These are phyloP conservation scores for Rhimphoctona megacephalus DNA, from an alignment of 2,888 invertebrate genomes.

Conservation along the genomic window DNA sequence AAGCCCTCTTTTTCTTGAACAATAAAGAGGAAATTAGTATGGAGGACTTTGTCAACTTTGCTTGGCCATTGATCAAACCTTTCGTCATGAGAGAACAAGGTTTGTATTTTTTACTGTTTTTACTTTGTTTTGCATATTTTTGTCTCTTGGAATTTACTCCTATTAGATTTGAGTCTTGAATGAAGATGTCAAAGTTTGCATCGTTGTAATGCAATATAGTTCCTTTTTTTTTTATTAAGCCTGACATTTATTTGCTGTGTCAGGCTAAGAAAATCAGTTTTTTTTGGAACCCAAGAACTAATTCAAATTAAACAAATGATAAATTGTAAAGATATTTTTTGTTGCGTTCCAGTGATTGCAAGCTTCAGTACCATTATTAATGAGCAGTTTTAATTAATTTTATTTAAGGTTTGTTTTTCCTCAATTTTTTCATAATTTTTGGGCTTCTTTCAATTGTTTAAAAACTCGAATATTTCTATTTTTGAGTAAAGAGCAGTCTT, in stretches of 20 bases:
- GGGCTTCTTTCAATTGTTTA: background rate
- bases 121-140: background rate
- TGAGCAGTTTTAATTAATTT: background rate
- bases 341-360: background rate
- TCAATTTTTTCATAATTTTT: background rate
- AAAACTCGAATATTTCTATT: background rate
- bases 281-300: background rate
- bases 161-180: background rate
- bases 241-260: too few species aligned
- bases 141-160: background rate
- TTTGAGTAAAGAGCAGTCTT: too few species aligned
- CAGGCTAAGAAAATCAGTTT: background rate
- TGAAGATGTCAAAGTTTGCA: background rate
- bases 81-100: constrained; percentile 92
- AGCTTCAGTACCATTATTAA: background rate
- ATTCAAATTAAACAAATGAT: background rate
- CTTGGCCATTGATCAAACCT: constrained; percentile 93
- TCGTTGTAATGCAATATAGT: background rate
- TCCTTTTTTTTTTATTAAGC: too few species aligned
- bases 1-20: constrained; percentile 91
- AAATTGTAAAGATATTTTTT: background rate
- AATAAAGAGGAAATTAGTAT: constrained; percentile 89
- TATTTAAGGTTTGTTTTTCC: background rate
- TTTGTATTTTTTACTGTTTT: constrained; percentile 81
- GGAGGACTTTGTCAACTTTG: constrained; percentile 89